These are phyloP conservation scores for Caenorhabditis becei DNA, from an alignment of 2,888 invertebrate genomes.

Conservation along the genomic window DNA sequence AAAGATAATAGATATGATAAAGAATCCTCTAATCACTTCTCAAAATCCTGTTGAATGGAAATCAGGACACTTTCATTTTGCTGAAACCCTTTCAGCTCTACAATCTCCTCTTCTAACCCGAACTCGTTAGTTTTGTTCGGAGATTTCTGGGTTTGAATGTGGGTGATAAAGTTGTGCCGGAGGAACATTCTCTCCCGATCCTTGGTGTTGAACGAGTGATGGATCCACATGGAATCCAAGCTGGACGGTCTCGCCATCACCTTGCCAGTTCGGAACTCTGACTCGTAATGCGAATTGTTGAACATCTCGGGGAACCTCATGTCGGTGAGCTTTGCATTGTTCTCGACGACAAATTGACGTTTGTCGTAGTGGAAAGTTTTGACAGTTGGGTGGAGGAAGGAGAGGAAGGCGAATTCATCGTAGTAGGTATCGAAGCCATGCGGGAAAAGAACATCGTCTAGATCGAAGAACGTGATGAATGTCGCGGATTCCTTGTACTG, in stretches of 20 bases:
- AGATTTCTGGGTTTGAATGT: slow-evolving; percentile 19
- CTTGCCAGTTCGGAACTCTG: slow-evolving; percentile 46
- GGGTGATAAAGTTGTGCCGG: slow-evolving; percentile 25
- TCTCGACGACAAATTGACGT: slow-evolving; percentile 8
- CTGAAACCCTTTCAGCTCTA: neutral
- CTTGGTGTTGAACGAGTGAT: slow-evolving; percentile 41
- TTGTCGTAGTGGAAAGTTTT: slow-evolving; percentile 34
- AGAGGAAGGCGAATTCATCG: slow-evolving; percentile 48
- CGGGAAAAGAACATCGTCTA: slow-evolving; percentile 65
- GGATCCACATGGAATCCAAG: slow-evolving; percentile 61
- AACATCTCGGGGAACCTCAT: slow-evolving; percentile 43
- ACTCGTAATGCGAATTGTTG: neutral
- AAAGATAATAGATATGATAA: neutral
- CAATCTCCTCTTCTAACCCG: neutral
- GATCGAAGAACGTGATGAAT: slow-evolving; percentile 62
- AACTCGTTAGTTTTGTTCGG: slow-evolving; percentile 8
- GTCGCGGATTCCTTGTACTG: slow-evolving; percentile 63
- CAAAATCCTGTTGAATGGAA: slow-evolving; percentile 17
- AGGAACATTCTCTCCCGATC: slow-evolving; percentile 1
- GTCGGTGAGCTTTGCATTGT: neutral
- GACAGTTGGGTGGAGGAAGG: slow-evolving; percentile 21
- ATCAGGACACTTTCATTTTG: neutral
- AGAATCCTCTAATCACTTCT: neutral
- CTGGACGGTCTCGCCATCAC: slow-evolving; percentile 50
- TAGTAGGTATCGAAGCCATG: slow-evolving; percentile 55